Evolutionary conservation across 2,113 vertebrate species (phyloP).

Genomic region (Orycteropus afer): DNA sequence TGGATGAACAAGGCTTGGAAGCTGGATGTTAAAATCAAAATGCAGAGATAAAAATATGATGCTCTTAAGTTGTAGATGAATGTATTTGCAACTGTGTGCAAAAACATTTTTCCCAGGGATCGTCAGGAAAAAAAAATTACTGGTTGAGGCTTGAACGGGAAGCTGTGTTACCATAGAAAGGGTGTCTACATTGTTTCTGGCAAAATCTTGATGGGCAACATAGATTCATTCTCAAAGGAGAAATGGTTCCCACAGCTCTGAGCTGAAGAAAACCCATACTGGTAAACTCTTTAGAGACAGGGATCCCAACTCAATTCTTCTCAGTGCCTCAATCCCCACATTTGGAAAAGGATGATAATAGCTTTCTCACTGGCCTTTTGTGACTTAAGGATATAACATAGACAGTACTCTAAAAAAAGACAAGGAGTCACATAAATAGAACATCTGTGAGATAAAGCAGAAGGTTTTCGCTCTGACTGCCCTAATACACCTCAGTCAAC

Average conservation of each 20-base stretch:
- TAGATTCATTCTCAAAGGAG: slow-evolving; percentile 14
- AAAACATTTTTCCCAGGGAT: slow-evolving; percentile 1
- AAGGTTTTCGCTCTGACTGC: background rate
- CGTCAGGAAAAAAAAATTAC: background rate
- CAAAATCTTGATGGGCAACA: background rate
- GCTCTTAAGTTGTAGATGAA: background rate
- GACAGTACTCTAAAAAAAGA: background rate
- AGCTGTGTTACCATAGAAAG: background rate
- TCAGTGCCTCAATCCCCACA: background rate
- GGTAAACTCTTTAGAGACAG: background rate
- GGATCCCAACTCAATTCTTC: background rate
- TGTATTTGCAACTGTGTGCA: background rate
- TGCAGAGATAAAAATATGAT: background rate
- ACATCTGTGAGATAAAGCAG: background rate
- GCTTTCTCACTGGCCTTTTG: background rate
- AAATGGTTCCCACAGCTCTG: background rate
- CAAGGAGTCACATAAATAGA: background rate
- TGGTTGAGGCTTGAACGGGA: background rate
- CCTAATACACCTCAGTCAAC: background rate
- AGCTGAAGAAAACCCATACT: background rate
- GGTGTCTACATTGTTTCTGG: background rate
- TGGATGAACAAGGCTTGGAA: background rate
- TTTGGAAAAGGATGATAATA: background rate
- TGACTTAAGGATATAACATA: background rate
- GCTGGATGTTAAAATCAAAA: slow-evolving; percentile 10